Base-by-base conservation (phyloP, 2,797 vertebrate genomes). In the Aythya fuligula region DNA sequence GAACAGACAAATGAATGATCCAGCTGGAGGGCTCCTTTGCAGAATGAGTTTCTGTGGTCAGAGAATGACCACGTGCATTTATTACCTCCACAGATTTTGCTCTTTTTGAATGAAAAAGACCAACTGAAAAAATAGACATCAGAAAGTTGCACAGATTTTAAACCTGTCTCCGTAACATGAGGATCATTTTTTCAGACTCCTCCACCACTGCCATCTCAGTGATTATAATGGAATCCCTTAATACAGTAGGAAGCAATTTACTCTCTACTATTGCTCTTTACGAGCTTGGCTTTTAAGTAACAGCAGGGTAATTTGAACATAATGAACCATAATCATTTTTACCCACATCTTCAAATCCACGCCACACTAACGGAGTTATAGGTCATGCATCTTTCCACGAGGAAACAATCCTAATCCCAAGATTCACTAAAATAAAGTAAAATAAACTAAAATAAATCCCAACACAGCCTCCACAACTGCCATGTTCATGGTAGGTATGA, bases 31-130 rank as follows among this genome's bases (percentile, higher is more conserved):
- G 6, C 0, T 25, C 21, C 24, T 85, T n/a, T 75, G 39, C 39
- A 85, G 54, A 92, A 75, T 13, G 16, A n/a, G 14, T 45, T 85
- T 82, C 54, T 81, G 80, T 34, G 24, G 62, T 67, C 66, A 84
- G 19, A 67, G 19, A 77, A 74, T 2, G 27, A 75, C n/a, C 25
- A 51, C 6, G 45, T 58, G 45, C 2, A 41, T 32, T 76, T 75
- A 77, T 10, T 67, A 65, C 18, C 47, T 39, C 24, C 2, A 60
- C 38, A 72, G 72, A 4, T 4, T 11, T 62, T 73, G 28, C 22
- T 38, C 19, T 83, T 77, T 76, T 38, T 17, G 56, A 83, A 64
- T 38, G 12, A 64, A 54, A 38, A 86, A 41, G 32, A 62, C 25
- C 28, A 6, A 53, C 25, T 17, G 0, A 38, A 57, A 80, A 41